Conservation (phyloP, 2,113 vertebrate species). For the Azemiops feae region DNA sequence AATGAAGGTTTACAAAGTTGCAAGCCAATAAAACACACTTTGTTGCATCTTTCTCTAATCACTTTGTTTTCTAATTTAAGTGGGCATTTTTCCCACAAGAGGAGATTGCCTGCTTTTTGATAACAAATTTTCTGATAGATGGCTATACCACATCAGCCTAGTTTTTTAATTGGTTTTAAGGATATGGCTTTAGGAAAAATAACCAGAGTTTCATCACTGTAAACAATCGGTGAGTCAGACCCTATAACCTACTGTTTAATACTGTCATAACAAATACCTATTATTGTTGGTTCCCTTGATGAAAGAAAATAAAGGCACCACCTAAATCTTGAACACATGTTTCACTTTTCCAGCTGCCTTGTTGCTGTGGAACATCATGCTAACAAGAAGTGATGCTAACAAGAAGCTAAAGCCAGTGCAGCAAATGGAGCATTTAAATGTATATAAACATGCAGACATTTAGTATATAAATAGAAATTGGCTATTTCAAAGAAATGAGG, state of each 20-base stretch:
- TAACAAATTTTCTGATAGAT: conserved; percentile 52
- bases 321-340: conserved; percentile 77
- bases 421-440: conserved; percentile 78
- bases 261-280: conserved; percentile 65
- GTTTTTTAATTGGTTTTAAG: conserved; percentile 50
- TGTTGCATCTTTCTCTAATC: neutral
- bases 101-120: conserved; percentile 62
- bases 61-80: neutral
- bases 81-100: neutral
- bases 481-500: conserved; percentile 68
- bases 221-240: conserved; percentile 72
- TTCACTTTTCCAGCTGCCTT: conserved; percentile 71
- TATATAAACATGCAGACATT: conserved; percentile 76
- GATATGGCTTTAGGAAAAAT: conserved; percentile 57
- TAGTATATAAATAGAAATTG: conserved; percentile 71
- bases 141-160: conserved; percentile 68
- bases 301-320: conserved; percentile 78
- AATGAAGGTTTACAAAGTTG: neutral
- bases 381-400: conserved; percentile 81
- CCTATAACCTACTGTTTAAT: conserved; percentile 69
- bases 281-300: conserved; percentile 74
- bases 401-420: conserved; percentile 77
- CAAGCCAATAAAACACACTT: neutral
- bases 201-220: conserved; percentile 56
- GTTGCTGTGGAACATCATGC: conserved; percentile 75